These are phyloP conservation scores for Gallinago nigripennis DNA, from an alignment of 2,797 vertebrate genomes.

Conservation along the genomic window DNA sequence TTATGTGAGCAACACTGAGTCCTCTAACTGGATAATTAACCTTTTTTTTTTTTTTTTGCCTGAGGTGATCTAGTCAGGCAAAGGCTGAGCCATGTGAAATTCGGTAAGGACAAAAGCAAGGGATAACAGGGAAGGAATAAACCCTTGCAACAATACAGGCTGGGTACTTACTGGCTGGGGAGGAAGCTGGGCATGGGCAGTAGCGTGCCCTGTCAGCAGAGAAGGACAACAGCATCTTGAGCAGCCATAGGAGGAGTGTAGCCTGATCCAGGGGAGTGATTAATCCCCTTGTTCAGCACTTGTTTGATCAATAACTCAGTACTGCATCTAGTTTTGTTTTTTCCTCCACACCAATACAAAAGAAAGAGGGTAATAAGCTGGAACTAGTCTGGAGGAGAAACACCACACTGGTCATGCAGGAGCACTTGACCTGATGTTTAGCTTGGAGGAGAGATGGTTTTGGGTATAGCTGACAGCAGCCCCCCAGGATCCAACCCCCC, in stretches of 20 bases:
- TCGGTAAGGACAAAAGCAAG: not conserved
- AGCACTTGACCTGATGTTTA: not conserved
- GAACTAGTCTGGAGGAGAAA: not conserved
- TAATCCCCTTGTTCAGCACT: not conserved
- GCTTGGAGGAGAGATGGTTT: not conserved
- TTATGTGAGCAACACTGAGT: not conserved
- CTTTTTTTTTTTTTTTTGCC: not conserved
- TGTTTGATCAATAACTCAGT: not conserved
- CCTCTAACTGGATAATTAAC: not conserved
- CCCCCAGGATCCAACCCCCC: not conserved
- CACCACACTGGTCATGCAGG: fast-evolving
- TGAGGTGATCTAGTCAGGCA: not conserved
- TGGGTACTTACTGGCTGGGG: not conserved
- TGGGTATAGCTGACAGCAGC: not conserved
- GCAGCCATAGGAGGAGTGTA: fast-evolving
- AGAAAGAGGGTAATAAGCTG: not conserved
- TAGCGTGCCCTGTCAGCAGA: fast-evolving
- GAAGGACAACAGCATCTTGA: not conserved
- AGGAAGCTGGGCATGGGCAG: not conserved
- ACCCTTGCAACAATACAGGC: not conserved
- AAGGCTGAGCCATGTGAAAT: not conserved
- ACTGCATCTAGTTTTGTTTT: not conserved
- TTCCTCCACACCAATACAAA: not conserved
- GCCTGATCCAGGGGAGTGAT: not conserved
- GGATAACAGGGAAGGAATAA: not conserved